Base-by-base conservation (phyloP, 2,113 vertebrate species). In the Myanophis thanlyinensis region DNA sequence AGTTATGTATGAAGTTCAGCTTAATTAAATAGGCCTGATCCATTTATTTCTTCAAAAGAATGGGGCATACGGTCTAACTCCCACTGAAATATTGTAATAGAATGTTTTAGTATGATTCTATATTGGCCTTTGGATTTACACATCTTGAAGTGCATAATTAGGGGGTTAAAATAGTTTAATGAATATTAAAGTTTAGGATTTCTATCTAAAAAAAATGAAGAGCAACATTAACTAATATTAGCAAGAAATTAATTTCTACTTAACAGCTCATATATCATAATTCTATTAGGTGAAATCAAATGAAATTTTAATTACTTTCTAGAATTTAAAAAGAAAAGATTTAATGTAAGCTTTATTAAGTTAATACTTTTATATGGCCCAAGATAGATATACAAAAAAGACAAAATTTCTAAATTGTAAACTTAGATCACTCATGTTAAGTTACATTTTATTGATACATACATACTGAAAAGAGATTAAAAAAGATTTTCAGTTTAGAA, bases 341-440 rank as follows among this genome's bases (percentile, higher is more conserved):
- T 94, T 96, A 97, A 98, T 96, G 94, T 96, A 96, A 97, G 87
- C 93, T 97, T 98, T 98, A 98, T 98, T 98, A 89, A 96, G 13
- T 95, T 94, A 94, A 96, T 97, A 97, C 96, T 97, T 96, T 95
- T 96, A 96, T 96, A 97, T 97, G 97, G 97, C 95, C 44, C 25
- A 96, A 96, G 88, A 97, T 96, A 95, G 96, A 95, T 97, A 97
- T 96, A 96, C 93, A 97, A 98, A 97, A 94, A 94, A 87, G 95
- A 97, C 97, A 97, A 97, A 97, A 90, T 86, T 91, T 90, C 96
- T 97, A 96, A 95, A 88, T 92, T 94, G 47, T 92, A 73, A 94
- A 94, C 94, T 97, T 96, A 97, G 96, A 95, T 93, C 96, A 97
- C 95, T 97, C 95, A 96, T 94, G 95, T 96, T 95, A 93, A 94